These are phyloP conservation scores for Chironomus riparius DNA, from an alignment of 2,888 invertebrate species.

Conservation along the genomic window DNA sequence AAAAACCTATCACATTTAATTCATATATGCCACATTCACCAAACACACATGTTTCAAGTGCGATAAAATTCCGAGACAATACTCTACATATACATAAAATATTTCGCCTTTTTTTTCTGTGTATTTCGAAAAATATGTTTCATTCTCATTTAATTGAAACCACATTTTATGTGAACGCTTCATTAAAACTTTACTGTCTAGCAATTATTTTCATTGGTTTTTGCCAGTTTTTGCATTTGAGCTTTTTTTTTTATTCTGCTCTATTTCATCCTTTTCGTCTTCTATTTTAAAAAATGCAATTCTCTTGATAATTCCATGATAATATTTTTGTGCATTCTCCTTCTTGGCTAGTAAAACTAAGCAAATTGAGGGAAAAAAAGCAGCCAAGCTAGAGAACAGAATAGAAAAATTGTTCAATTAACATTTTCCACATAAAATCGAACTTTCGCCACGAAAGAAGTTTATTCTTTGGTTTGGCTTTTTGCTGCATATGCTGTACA, in stretches of 20 bases:
- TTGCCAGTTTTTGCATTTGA: neutral
- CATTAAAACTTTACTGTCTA: slow-evolving; percentile 23
- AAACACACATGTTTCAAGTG: neutral
- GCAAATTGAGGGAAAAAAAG: no score
- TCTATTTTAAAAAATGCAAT: neutral
- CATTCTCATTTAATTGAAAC: slow-evolving; percentile 6
- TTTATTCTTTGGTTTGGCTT: no score
- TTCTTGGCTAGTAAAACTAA: no score
- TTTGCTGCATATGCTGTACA: no score
- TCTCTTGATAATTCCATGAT: neutral
- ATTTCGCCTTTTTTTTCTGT: no score
- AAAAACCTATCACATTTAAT: slow-evolving; percentile 19
- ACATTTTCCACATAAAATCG: no score
- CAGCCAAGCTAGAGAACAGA: no score
- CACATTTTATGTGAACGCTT: slow-evolving; percentile 23
- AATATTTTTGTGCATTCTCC: no score
- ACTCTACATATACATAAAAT: no score
- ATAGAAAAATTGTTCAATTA: no score
- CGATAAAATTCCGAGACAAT: neutral
- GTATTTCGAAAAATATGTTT: no score
- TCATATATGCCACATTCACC: neutral
- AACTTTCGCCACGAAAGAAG: no score
- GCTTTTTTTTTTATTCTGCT: neutral
- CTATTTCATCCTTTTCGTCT: neutral
- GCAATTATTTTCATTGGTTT: slow-evolving; percentile 23